phyloP scores from a whole-genome alignment of 2,113 vertebrate species.

The Cryptoleucopteryx plumbea region DNA sequence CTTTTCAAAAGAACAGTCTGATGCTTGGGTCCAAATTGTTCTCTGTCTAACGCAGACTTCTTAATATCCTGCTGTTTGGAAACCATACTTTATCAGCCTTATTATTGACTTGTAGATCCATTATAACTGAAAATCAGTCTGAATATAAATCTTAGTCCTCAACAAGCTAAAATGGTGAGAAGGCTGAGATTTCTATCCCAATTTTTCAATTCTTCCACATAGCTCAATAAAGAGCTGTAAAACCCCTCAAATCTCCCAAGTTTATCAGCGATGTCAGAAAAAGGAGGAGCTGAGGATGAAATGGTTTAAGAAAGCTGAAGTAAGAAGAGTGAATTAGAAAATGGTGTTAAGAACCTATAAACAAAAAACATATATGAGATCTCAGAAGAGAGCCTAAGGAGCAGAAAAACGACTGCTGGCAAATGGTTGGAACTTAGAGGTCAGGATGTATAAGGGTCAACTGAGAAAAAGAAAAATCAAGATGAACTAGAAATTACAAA shows the following conservation, averaged over 20 bases:
- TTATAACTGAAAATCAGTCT: not conserved
- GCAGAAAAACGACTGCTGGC: not conserved
- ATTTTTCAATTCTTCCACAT: not conserved
- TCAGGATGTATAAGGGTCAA: not conserved
- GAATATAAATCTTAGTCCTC: not conserved
- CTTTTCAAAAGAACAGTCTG: not conserved
- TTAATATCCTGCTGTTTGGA: constrained; percentile 14
- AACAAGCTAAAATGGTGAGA: not conserved
- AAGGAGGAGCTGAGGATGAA: not conserved
- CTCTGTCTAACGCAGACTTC: not conserved
- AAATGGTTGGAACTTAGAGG: not conserved
- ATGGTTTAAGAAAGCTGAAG: not conserved
- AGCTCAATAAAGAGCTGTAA: not conserved
- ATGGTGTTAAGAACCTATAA: not conserved
- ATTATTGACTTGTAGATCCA: not conserved
- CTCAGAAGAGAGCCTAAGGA: not conserved
- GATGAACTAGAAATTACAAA: not conserved
- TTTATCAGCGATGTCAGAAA: not conserved
- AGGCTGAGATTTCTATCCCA: not conserved
- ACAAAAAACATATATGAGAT: not conserved
- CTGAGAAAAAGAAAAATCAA: not conserved
- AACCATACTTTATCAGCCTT: not conserved
- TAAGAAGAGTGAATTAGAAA: not conserved
- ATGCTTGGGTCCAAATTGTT: not conserved
- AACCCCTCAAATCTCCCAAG: not conserved